Conservation (phyloP, 1,140 invertebrate genomes). For the Halotydeus destructor region DNA sequence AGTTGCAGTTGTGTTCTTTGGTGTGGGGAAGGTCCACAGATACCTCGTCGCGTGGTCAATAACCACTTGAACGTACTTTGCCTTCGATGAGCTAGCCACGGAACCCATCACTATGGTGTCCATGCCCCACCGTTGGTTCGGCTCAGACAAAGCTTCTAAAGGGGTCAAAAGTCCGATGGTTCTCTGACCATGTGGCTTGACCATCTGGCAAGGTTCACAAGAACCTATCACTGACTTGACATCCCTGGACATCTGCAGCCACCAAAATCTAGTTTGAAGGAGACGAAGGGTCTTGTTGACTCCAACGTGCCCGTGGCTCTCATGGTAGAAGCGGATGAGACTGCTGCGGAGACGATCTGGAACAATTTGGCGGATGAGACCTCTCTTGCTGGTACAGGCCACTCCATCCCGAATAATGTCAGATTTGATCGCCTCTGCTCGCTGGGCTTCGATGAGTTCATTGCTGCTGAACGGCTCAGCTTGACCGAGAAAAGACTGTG, state of each 20-base stretch:
- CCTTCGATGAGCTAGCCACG: background rate
- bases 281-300: background rate
- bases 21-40: slow-evolving; percentile 1
- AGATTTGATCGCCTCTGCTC: too few relatives aligned
- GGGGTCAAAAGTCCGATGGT: background rate
- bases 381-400: too few relatives aligned
- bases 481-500: too few relatives aligned
- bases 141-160: background rate
- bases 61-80: slow-evolving; percentile 3
- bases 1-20: background rate
- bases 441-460: too few relatives aligned
- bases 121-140: background rate
- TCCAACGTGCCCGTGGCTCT: slow-evolving; percentile 4
- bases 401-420: too few relatives aligned
- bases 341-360: background rate
- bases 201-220: slow-evolving; percentile 4
- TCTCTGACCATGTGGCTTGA: background rate
- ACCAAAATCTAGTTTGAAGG: background rate
- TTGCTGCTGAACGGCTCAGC: too few relatives aligned
- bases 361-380: too few relatives aligned
- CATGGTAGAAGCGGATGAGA: background rate
- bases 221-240: background rate
- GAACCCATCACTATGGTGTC: slow-evolving; percentile 6
- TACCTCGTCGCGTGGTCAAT: slow-evolving; percentile 2
- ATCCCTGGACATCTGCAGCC: background rate